Base-by-base conservation (phyloP, 2,797 vertebrate genomes). In the Nothura maculosa region DNA sequence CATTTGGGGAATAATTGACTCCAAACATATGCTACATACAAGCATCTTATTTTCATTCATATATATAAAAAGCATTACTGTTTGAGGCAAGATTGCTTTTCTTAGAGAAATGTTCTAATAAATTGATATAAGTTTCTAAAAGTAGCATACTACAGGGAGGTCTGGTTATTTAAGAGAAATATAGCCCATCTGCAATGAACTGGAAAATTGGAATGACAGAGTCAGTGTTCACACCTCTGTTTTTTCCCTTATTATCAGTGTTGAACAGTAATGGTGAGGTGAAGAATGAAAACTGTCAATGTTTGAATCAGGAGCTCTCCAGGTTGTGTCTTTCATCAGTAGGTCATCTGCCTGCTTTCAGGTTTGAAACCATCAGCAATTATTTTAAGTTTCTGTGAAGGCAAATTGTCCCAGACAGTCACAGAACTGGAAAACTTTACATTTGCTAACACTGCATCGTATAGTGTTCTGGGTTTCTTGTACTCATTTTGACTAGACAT, bases 211-310 rank as follows among this genome's bases (percentile, higher is more conserved):
- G 87, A 93, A 79, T 47, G 85, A 47, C 82, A 91, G 79, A 87
- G 67, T 67, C 57, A 50, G 77, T 68, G 63, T 30, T 87, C 87
- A 76, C 92, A 77, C 92, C 85, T 86, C 87, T 36, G 47, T 42
- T 89, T 93, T 55, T 77, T 84, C 70, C 67, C 70, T 90, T 91
- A 68, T 93, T 93, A 95, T 68, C 70, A 18, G 0, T 63, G 89
- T 76, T 93, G 70, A 82, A 93, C 85, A 84, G 67, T 92, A 93
- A 84, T 43, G 67, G 61, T 77, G 85, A 95, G 77, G 70, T 70
- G 70, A 93, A 93, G 67, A 96, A 91, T 0, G 2, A 87, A 93
- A 91, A 86, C n/a, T 19, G 8, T 50, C 93, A 81, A 19, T 84
- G 87, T 91, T 93, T 75, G 91, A 93, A 80, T 91, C 63, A 74